These are phyloP conservation scores for Lepidocolaptes lacrymiger DNA, from an alignment of 2,797 vertebrate genomes.

Conservation along the genomic window DNA sequence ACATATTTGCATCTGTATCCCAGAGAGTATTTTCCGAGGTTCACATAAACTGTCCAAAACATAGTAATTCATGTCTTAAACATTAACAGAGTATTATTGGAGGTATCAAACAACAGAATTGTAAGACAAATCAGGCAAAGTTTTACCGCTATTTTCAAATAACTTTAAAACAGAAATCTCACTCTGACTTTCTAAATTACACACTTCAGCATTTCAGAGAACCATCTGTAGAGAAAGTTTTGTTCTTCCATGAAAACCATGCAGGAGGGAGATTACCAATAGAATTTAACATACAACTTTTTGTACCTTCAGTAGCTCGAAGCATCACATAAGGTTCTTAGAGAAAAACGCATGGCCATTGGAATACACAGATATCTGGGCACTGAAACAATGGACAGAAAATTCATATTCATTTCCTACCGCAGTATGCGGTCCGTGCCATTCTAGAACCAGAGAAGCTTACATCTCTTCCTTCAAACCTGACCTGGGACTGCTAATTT, in stretches of 20 bases:
- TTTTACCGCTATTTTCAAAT: neutral
- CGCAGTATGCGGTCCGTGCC: neutral
- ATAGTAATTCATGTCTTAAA: neutral
- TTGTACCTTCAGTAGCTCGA: neutral
- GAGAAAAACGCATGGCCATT: fast-evolving
- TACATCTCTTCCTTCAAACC: neutral
- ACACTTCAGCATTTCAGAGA: neutral
- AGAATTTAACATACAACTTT: neutral
- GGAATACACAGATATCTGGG: fast-evolving
- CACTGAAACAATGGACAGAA: neutral
- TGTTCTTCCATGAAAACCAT: neutral
- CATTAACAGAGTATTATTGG: neutral
- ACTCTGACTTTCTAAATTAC: neutral
- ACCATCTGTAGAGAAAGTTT: neutral
- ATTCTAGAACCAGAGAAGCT: neutral
- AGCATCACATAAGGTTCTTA: neutral
- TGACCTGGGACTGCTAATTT: neutral
- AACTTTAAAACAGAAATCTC: neutral
- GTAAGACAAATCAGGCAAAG: neutral
- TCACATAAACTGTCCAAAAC: neutral
- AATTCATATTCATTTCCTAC: neutral
- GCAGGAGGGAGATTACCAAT: neutral
- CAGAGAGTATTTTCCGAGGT: neutral
- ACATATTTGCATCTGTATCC: neutral
- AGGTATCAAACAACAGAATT: neutral